Evolutionary conservation across 2,113 vertebrate species (phyloP), one percentile per base, ranked within the genome.

Genomic region (Poeciliopsis retropinna): DNA sequence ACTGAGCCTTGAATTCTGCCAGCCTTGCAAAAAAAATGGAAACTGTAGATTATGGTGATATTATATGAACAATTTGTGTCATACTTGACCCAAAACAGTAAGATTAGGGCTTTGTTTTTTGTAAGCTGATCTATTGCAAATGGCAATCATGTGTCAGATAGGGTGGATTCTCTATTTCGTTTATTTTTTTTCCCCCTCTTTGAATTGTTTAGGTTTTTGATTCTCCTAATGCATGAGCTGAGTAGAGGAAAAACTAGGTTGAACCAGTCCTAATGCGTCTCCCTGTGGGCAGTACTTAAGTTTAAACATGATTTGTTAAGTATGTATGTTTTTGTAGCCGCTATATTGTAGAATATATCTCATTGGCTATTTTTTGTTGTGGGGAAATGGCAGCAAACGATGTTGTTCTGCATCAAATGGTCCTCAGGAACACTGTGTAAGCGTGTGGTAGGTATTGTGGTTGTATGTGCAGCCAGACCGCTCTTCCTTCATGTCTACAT

Each of bases 71-170:
- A 83, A 79, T 64, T 78, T 37, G 86, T 82, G 91, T 93, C 91
- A 90, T 87, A 89, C 91, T 92, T 88, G 85, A 92, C 92, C 86
- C 85, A 89, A 91, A 92, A 93, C 89, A 85, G 89, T 91, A 91
- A 83, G 66, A 86, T 88, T 90, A 83, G 90, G 91, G 87, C 89
- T 92, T 88, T 72, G 82, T 91, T 87, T 84, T 90, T 14, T 80
- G 76, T 82, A 92, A 87, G 86, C 84, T 91, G 89, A 91, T 88
- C 67, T 92, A 89, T 90, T 95, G 94, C 94, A 94, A 90, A 93
- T 87, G 93, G 92, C 95, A 95, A 95, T 95, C 93, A 94, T 73
- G 75, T 88, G 88, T 91, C 87, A 86, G 78, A 91, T 88, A 85
- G 88, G 72, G 71, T 73, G 86, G 75, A 76, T 89, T 85, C 73